Evolutionary conservation across 2,888 invertebrate genomes (phyloP).

Genomic region (Epiblema foenella): DNA sequence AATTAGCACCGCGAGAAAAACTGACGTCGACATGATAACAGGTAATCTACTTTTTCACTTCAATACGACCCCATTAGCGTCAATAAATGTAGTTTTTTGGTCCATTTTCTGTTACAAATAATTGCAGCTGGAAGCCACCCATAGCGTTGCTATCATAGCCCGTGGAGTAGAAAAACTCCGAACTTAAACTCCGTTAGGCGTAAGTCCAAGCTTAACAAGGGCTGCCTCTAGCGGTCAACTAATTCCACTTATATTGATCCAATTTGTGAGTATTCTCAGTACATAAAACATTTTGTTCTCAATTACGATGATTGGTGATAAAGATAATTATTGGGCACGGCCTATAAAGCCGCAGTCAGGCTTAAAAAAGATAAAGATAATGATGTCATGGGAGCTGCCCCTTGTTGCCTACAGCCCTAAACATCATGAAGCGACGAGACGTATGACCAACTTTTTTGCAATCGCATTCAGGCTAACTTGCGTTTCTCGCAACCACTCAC

Average conservation of each 20-base stretch:
- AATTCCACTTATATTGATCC: neutral
- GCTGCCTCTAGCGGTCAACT: slow-evolving; percentile 6
- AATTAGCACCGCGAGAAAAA: slow-evolving; percentile 9
- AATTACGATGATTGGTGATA: slow-evolving; percentile 12
- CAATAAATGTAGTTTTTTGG: slow-evolving; percentile 3
- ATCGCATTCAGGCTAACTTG: slow-evolving; percentile 39
- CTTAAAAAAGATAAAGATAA: slow-evolving; percentile 18
- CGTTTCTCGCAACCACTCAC: slow-evolving; percentile 43
- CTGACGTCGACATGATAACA: neutral
- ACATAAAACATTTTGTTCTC: slow-evolving; percentile 2
- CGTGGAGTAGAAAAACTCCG: slow-evolving; percentile 6
- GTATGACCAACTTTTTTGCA: slow-evolving; percentile 45
- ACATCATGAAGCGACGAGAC: slow-evolving; percentile 24
- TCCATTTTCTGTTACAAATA: slow-evolving; percentile 2
- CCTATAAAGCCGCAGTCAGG: no score
- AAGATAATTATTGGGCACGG: no score
- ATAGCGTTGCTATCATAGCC: slow-evolving; percentile 3
- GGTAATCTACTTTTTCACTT: slow-evolving; percentile 8
- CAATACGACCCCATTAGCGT: slow-evolving; percentile 6
- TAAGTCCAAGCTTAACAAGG: slow-evolving; percentile 16
- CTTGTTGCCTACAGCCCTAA: slow-evolving; percentile 22
- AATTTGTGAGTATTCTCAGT: neutral
- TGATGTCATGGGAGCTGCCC: slow-evolving; percentile 15
- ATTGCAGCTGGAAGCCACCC: slow-evolving; percentile 4
- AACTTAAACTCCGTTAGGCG: slow-evolving; percentile 16